Evolutionary conservation across 2,888 invertebrate species (phyloP).

Genomic region (Timandra comae): DNA sequence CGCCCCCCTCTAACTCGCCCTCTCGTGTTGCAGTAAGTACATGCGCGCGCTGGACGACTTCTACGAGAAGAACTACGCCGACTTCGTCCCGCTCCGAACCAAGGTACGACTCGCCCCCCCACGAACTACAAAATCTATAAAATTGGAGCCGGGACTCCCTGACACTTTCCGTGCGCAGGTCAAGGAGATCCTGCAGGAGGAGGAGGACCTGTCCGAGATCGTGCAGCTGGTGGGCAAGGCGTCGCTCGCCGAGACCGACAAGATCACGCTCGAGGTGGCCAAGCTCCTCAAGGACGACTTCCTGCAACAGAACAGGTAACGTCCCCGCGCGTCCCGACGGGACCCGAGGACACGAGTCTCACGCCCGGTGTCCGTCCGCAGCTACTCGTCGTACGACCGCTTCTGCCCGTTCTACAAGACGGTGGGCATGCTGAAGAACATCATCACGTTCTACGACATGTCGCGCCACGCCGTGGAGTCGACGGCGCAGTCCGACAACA

Average conservation of each 20-base stretch:
- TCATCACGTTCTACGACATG: conserved; percentile 99
- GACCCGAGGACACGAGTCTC: neutral
- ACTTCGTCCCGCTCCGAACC: conserved; percentile 97
- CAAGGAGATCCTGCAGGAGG: conserved; percentile 97
- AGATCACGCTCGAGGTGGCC: conserved; percentile 99
- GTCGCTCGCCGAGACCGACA: conserved; percentile 98
- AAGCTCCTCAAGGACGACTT: conserved; percentile 99
- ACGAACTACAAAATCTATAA: too few species aligned
- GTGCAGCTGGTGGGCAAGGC: conserved; percentile 99
- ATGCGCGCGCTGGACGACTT: conserved; percentile 98
- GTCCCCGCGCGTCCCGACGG: neutral
- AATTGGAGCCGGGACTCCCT: too few species aligned
- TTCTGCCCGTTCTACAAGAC: conserved; percentile 99
- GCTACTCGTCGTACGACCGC: conserved; percentile 94
- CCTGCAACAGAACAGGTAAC: conserved; percentile 97
- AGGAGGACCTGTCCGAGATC: conserved; percentile 99
- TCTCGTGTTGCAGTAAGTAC: conserved; percentile 93
- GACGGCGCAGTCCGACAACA: conserved; percentile 99
- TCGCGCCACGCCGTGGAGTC: conserved; percentile 98
- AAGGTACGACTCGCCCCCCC: conserved; percentile 78
- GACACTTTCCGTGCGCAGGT: conserved; percentile 49
- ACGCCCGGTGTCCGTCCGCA: conserved; percentile 32
- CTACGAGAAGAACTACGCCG: conserved; percentile 98
- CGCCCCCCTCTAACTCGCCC: neutral
- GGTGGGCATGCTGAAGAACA: conserved; percentile 98